Base-by-base conservation (phyloP, 2,113 vertebrate genomes). In the Seriola rivoliana region DNA sequence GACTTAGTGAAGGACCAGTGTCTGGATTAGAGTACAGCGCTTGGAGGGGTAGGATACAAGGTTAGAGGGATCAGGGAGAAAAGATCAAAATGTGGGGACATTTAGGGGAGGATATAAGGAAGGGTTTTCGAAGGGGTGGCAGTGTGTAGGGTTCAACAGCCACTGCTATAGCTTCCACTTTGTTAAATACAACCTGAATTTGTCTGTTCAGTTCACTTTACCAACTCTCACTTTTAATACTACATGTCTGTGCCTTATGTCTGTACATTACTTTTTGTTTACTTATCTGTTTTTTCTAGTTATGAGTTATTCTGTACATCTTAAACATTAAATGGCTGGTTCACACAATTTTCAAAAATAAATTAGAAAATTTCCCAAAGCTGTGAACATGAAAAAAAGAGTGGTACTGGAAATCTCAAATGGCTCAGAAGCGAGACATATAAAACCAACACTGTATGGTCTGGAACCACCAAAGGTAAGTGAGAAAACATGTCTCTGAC, bases 1-100 rank as follows among this genome's bases (percentile, higher is more conserved):
- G 79, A 78, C 82, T 78, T 50, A 68, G 86, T 81, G 76, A 88
- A 86, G 81, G 80, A 89, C 80, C 44, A 42, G 17, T n/a, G 69
- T 82, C 84, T 81, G 84, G 70, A 88, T 89, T 81, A 89, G 87
- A 86, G 77, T 67, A 60, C 74, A 70, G 54, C 73, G 65, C 23
- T 40, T 71, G 46, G 69, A 71, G 67, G 52, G 75, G 55, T 84
- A 55, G 54, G 34, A 6, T 62, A 76, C 76, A 71, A 72, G 88
- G 83, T 80, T 55, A 57, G 36, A 78, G 65, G 69, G 81, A 74
- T 89, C 81, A 78, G 75, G 78, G 82, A 84, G 80, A 82, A 70
- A 65, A 55, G 50, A 79, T 64, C 65, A 16, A 67, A 75, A 82
- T 76, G 78, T 34, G 64, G 84, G 81, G 81, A 82, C 88, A 71